Percentiles rank a stretch among this genome's conserved stretches.
phyloP scores from a whole-genome alignment of 2,888 invertebrate genomes.

The Watsonalla binaria region DNA sequence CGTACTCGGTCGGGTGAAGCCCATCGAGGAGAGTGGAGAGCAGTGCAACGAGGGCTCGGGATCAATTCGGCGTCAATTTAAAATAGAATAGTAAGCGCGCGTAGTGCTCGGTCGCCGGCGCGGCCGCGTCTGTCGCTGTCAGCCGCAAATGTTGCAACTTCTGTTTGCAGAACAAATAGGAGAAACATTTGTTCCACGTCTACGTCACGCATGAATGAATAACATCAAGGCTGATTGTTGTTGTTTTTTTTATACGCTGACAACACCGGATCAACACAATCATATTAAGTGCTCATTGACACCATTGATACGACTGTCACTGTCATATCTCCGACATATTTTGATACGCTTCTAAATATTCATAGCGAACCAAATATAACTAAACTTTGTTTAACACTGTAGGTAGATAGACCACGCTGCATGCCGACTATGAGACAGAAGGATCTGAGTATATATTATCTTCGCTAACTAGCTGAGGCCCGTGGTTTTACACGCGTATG shows the following conservation, averaged over 20 bases:
- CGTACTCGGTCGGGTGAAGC: slow-evolving; percentile 16
- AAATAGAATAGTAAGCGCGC: slow-evolving; percentile 42
- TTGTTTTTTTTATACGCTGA: slow-evolving; percentile 46
- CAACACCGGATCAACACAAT: slow-evolving; percentile 35
- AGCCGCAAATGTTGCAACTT: slow-evolving; percentile 46
- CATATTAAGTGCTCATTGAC: slow-evolving; percentile 19
- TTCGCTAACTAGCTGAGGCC: no score
- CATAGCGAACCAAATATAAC: no score
- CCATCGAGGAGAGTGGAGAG: slow-evolving; percentile 17
- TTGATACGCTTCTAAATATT: no score
- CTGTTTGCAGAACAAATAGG: slow-evolving; percentile 64
- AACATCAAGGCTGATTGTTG: slow-evolving; percentile 61
- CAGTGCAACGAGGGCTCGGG: slow-evolving; percentile 33
- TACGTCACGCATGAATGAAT: slow-evolving; percentile 66
- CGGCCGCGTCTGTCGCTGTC: slow-evolving; percentile 42
- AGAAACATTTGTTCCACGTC: slow-evolving; percentile 66
- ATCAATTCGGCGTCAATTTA: slow-evolving; percentile 31
- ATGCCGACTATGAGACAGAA: no score
- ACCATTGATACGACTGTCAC: slow-evolving; percentile 18
- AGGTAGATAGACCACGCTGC: no score
- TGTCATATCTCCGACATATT: slow-evolving; percentile 15
- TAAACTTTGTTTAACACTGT: no score
- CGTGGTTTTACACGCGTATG: no score
- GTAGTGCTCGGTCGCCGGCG: slow-evolving; percentile 41
- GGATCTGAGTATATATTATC: no score